These are phyloP conservation scores for Saccopteryx bilineata DNA, from an alignment of 2,113 vertebrate genomes.

Conservation along the genomic window DNA sequence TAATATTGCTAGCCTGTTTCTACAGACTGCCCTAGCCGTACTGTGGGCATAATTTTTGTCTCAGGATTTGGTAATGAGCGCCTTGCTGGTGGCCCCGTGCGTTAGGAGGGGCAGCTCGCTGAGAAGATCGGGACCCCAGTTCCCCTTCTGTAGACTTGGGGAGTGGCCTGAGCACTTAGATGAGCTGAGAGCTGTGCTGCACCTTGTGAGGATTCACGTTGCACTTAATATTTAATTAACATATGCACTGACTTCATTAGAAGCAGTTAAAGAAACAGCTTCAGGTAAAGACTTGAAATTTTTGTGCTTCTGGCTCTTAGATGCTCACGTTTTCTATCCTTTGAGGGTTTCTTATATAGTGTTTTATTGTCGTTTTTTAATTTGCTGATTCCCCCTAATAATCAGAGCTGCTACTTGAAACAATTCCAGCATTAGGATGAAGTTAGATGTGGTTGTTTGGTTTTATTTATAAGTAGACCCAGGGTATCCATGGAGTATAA, in stretches of 20 bases:
- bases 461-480: conserved; percentile 52
- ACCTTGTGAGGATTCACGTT: conserved; percentile 49
- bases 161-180: not conserved
- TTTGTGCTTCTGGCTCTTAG: conserved; percentile 9
- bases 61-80: not conserved
- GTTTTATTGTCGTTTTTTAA: conserved; percentile 72
- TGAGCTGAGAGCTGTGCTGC: not conserved
- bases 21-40: not conserved
- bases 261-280: conserved; percentile 77
- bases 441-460: conserved; percentile 44
- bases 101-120: not conserved
- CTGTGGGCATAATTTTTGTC: not conserved
- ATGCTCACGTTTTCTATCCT: conserved; percentile 25
- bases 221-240: conserved; percentile 78
- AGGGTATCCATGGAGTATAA: not conserved
- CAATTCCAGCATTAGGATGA: conserved; percentile 34
- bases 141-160: not conserved
- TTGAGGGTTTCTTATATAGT: conserved; percentile 36
- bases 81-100: not conserved
- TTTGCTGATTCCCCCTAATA: conserved; percentile 69
- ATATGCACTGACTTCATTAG: conserved; percentile 71
- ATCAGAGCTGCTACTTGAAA: conserved; percentile 59
- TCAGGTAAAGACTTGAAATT: conserved; percentile 71
- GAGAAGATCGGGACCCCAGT: not conserved
- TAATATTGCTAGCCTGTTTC: not conserved